phyloP scores from a whole-genome alignment of 2,113 vertebrate genomes.

The Nannospalax galili region DNA sequence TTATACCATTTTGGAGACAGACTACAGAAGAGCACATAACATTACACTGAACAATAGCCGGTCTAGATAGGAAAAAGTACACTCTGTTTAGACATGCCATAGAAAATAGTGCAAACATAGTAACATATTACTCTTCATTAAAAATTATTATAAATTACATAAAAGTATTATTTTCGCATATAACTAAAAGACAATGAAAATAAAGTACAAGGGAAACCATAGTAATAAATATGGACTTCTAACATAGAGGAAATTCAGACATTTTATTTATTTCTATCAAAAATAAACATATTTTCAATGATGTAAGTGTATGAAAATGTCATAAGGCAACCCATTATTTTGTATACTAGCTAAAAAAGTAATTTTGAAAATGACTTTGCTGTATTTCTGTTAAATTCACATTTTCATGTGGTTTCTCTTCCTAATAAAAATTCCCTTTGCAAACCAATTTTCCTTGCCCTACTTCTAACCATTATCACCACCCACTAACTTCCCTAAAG shows the following conservation, averaged over 20 bases:
- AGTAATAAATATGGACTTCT: neutral
- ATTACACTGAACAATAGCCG: neutral
- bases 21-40: neutral
- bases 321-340: neutral
- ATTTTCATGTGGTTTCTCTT: neutral
- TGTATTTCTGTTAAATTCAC: conserved; percentile 29
- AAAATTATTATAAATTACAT: neutral
- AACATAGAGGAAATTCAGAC: neutral
- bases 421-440: neutral
- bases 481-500: neutral
- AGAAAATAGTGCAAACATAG: neutral
- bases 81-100: neutral
- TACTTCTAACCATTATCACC: neutral
- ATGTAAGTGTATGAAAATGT: neutral
- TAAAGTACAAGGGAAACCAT: neutral
- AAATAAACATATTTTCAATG: neutral
- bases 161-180: conserved; percentile 4
- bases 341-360: neutral
- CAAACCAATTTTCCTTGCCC: neutral
- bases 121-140: neutral
- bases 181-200: conserved; percentile 26
- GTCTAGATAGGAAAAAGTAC: neutral
- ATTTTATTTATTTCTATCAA: neutral
- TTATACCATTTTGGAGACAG: neutral
- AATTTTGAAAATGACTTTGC: neutral